Evolutionary conservation across 1,140 invertebrate genomes (phyloP), one percentile per base, ranked within the genome.

Genomic region (Ladona fulva): DNA sequence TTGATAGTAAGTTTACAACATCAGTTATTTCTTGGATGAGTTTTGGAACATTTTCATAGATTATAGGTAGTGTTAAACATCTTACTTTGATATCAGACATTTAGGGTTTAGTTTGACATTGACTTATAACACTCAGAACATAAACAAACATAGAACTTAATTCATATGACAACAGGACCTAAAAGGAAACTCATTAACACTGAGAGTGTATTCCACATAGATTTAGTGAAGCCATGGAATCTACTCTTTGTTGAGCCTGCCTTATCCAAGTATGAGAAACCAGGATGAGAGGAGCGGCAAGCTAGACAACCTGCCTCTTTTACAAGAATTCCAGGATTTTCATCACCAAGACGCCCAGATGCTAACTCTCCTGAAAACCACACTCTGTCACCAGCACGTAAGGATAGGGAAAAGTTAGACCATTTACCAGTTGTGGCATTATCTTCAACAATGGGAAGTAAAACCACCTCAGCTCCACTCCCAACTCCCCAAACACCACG

Each of bases 331-430:
- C 85, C 87, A 0, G 89, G 86, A 78, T 87, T 83, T 19, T 85
- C 81, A 7, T 88, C 87, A 0, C 90, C 91, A 11, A 91, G 86
- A 6, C 78, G 84, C 8, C 42, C 77, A 75, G 87, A 87, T 1
- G 84, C 79, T 3, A 93, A 81, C 0, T 82, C 81, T 0, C 93
- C 93, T 77, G 88, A 88, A 81, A 94, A 94, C 82, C 90, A 89
- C 42, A 94, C 89, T 78, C 91, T 89, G 83, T 94, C 93, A 0
- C 91, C 89, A 0, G 86, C 83, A 80, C 88, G 88, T 66, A 94
- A 85, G 37, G 87, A 86, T 0, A 89, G 81, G 8, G 91, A 93
- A 79, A 92, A 93, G 84, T 94, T 93, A 0, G 74, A 66, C 52
- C 52, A 66, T 37, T 37, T 37, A 16, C 52, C 52, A 6, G n/a